These are phyloP conservation scores for Leptinotarsa haldemani DNA, from an alignment of 2,888 invertebrate genomes.

Conservation along the genomic window DNA sequence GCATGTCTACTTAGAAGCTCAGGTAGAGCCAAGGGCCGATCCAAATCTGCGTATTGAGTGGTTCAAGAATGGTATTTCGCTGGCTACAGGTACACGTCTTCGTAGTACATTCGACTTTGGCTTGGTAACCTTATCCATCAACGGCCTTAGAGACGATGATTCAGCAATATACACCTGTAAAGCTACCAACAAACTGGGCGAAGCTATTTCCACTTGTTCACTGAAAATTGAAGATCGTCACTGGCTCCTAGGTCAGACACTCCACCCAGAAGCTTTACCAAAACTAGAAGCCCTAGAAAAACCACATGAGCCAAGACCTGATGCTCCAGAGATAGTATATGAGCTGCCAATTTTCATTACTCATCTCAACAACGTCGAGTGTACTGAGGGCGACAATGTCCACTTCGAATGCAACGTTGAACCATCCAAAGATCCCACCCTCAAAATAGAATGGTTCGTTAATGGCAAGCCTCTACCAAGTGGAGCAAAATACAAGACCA, in stretches of 20 bases:
- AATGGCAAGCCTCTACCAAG: slow-evolving; percentile 90
- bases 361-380: slow-evolving; percentile 90
- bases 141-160: slow-evolving; percentile 88
- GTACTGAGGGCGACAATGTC: slow-evolving; percentile 87
- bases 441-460: slow-evolving; percentile 94
- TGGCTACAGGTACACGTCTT: slow-evolving; percentile 89
- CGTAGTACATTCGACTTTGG: slow-evolving; percentile 98
- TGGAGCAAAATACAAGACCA: slow-evolving; percentile 91
- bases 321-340: slow-evolving; percentile 81
- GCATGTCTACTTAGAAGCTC: slow-evolving; percentile 87
- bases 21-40: slow-evolving; percentile 91
- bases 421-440: slow-evolving; percentile 90
- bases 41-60: slow-evolving; percentile 89
- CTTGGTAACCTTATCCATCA: slow-evolving; percentile 90
- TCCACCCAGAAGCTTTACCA: slow-evolving; percentile 89
- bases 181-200: slow-evolving; percentile 92
- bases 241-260: slow-evolving; percentile 87
- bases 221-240: slow-evolving; percentile 90
- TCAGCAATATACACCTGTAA: slow-evolving; percentile 96
- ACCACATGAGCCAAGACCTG: slow-evolving; percentile 75
- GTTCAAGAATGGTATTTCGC: slow-evolving; percentile 90
- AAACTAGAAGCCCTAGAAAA: slow-evolving; percentile 89
- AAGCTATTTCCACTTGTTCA: slow-evolving; percentile 92
- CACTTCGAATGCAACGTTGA: slow-evolving; percentile 94
- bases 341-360: slow-evolving; percentile 91